Conservation (phyloP, 2,113 vertebrate genomes). For the Thymallus thymallus region DNA sequence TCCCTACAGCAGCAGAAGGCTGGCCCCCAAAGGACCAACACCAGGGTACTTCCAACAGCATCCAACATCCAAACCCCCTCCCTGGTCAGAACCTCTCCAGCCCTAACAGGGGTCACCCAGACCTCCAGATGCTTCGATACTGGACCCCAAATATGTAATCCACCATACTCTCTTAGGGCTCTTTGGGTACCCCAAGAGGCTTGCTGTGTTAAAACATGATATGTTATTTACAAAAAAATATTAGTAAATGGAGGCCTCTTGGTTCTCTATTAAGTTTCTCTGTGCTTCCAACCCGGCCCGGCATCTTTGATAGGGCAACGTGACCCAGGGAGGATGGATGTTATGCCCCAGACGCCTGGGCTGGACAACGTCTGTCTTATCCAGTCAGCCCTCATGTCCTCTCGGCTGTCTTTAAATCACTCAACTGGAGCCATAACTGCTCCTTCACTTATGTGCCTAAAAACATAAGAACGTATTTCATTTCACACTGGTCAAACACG, state of each 20-base stretch:
- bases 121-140: slow-evolving; percentile 72
- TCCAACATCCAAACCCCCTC: slow-evolving; percentile 37
- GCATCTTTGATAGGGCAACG: slow-evolving; percentile 46
- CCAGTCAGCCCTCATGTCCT: slow-evolving; percentile 40
- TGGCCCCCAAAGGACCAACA: slow-evolving; percentile 49
- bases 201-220: slow-evolving; percentile 77
- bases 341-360: slow-evolving; percentile 56
- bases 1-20: slow-evolving; percentile 67
- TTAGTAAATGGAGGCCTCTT: slow-evolving; percentile 77
- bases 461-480: slow-evolving; percentile 59
- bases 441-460: slow-evolving; percentile 50
- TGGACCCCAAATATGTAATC: slow-evolving; percentile 45
- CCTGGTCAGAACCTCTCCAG: slow-evolving; percentile 30
- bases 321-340: slow-evolving; percentile 58
- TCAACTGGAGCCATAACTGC: slow-evolving; percentile 36
- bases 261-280: slow-evolving; percentile 52
- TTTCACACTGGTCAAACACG: slow-evolving; percentile 45
- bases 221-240: slow-evolving; percentile 78
- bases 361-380: slow-evolving; percentile 60
- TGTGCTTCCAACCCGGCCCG: slow-evolving; percentile 36
- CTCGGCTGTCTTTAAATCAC: slow-evolving; percentile 40
- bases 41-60: slow-evolving; percentile 13
- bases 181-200: slow-evolving; percentile 56
- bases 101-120: slow-evolving; percentile 35
- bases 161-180: slow-evolving; percentile 51